A percentile compares a stretch with the other conserved stretches of the same genome.
These are phyloP conservation scores for Drosophila dunni DNA, from an alignment of 1,140 invertebrate species.

Conservation along the genomic window DNA sequence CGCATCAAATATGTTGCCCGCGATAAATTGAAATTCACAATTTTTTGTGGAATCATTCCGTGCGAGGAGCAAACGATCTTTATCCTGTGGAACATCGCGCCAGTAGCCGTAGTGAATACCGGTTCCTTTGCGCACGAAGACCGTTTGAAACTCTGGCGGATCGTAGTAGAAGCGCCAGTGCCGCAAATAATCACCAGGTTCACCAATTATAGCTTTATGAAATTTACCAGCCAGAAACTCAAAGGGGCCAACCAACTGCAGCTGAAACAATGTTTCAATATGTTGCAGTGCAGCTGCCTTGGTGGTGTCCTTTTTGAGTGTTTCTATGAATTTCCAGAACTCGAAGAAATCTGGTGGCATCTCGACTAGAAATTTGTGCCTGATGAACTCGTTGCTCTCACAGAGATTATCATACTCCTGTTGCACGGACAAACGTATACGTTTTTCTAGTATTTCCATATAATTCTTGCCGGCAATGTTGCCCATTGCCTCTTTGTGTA, in stretches of 20 bases:
- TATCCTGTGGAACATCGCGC: conserved; percentile 91
- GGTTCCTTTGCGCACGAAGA: conserved; percentile 88
- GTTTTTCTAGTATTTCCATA: conserved; percentile 79
- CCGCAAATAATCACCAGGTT: conserved; percentile 88
- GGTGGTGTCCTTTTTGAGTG: conserved; percentile 87
- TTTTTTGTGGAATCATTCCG: conserved; percentile 89
- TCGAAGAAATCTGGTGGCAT: conserved; percentile 96
- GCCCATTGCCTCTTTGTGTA: conserved; percentile 70
- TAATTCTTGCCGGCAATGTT: conserved; percentile 78
- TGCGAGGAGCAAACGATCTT: conserved; percentile 90
- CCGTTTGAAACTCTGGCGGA: conserved; percentile 95
- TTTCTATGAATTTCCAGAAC: conserved; percentile 92
- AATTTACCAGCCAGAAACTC: conserved; percentile 91
- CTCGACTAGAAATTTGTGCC: conserved; percentile 91
- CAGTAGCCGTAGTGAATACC: conserved; percentile 95
- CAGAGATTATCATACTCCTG: conserved; percentile 78
- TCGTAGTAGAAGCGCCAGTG: conserved; percentile 97
- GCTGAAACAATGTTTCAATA: conserved; percentile 88
- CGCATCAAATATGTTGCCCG: conserved; percentile 94
- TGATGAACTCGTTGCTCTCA: conserved; percentile 86
- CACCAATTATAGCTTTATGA: conserved; percentile 85
- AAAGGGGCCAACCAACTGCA: conserved; percentile 93
- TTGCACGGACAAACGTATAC: conserved; percentile 73
- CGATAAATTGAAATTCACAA: conserved; percentile 89
- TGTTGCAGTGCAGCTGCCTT: conserved; percentile 84